Conservation (phyloP, 2,797 vertebrate species). For the Astyanax mexicanus region DNA sequence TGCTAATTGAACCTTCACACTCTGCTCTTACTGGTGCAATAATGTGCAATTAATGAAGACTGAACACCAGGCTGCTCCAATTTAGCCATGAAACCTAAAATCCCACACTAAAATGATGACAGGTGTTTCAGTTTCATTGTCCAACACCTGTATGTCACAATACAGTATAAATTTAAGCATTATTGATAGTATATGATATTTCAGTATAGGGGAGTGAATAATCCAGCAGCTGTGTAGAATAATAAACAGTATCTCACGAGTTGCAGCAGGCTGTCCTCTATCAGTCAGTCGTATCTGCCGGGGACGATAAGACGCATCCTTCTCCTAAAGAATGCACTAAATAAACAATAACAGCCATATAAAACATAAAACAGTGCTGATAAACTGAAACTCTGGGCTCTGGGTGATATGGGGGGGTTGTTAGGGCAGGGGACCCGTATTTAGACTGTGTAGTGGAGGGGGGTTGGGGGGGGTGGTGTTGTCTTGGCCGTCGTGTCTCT, state of each 20-base stretch:
- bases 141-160: too few relatives aligned
- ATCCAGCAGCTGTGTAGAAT: conserved; percentile 25
- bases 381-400: conserved; percentile 36
- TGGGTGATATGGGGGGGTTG: conserved; percentile 40
- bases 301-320: conserved; percentile 59
- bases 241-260: conserved; percentile 36
- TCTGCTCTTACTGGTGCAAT: too few relatives aligned
- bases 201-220: not conserved
- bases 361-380: conserved; percentile 49
- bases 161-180: too few relatives aligned
- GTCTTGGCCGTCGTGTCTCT: conserved; percentile 63
- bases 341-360: conserved; percentile 29
- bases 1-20: too few relatives aligned
- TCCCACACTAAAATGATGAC: too few relatives aligned
- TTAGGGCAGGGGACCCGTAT: conserved; percentile 66
- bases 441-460: conserved; percentile 74
- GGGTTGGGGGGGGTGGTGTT: too few relatives aligned
- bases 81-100: too few relatives aligned
- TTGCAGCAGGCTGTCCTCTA: conserved; percentile 52
- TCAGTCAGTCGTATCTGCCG: conserved; percentile 41
- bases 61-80: too few relatives aligned
- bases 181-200: too few relatives aligned
- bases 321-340: conserved; percentile 52
- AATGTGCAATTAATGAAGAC: too few relatives aligned
- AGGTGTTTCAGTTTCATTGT: too few relatives aligned